Conservation (phyloP, 2,797 vertebrate species). For the Eremophila alpestris region DNA sequence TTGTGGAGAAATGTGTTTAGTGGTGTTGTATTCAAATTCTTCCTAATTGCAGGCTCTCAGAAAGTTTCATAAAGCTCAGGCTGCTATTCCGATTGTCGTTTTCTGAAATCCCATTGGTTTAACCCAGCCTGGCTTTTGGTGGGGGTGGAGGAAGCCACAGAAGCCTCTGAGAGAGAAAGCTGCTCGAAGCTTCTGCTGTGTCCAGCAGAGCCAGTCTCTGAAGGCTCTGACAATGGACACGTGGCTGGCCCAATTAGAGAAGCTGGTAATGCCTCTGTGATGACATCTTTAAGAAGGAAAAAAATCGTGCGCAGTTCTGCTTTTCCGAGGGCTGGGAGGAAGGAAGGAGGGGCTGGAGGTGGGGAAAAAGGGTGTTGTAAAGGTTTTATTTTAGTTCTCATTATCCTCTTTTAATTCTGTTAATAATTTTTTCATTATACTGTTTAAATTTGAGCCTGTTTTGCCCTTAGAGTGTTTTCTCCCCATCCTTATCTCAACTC, state of each 20-base stretch:
- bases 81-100: not conserved
- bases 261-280: not conserved
- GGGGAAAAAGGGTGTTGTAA: not conserved
- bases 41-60: not conserved
- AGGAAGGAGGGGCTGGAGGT: not conserved
- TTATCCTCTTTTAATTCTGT: not conserved
- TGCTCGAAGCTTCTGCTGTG: not conserved
- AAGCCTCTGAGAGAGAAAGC: not conserved
- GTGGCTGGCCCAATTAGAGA: not conserved
- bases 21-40: not conserved
- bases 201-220: not conserved
- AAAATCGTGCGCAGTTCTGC: rapidly evolving
- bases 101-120: not conserved
- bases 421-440: not conserved
- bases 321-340: not conserved
- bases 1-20: not conserved
- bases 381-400: not conserved
- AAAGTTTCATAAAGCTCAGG: not conserved
- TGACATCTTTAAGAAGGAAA: not conserved
- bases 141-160: not conserved
- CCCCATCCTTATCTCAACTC: not conserved
- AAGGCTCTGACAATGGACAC: not conserved
- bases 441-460: not conserved
- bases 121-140: not conserved
- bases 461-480: not conserved